Base-by-base conservation (phyloP, 1,140 invertebrate species). In the Ooceraea biroi region DNA sequence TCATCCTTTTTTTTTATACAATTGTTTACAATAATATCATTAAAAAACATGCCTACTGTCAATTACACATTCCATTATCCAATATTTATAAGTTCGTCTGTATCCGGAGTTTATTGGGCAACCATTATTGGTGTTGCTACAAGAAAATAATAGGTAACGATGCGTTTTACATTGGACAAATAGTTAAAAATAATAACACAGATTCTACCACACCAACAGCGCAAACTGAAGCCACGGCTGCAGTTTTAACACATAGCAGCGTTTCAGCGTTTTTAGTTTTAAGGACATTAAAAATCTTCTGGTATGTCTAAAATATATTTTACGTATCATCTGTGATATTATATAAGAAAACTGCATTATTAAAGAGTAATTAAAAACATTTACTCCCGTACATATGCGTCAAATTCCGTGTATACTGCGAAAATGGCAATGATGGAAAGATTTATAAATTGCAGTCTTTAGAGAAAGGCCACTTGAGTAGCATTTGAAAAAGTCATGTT, bases 381-480 rank as follows among this genome's bases (percentile, higher is more conserved):
- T 77, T 57, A 87, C 66, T 73, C 27, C 65, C 65, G 52, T 52
- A 58, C 71, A 72, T 58, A 80, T 60, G 65, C 36, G 71, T 84
- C 58, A 84, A 87, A 82, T 90, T 87, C 44, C 72, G 80, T 58
- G 66, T 85, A 77, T 85, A 80, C 83, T 85, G 78, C 66, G 87
- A 86, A 86, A 85, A 87, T 90, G 82, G 88, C 89, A 90, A 92
- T 90, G 80, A 91, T 90, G 85, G 87, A 91, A 90, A 88, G 88
- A 85, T 91, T 84, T 90, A 85, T 88, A 91, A 93, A 92, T 88
- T 91, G 90, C 93, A 94, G 92, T 94, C 93, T 94, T 92, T 84
- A 91, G 85, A 88, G 80, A 94, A 93, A 94, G 93, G 93, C 92
- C 92, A 94, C 93, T 91, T 91, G 86, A 88, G 85, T 85, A 88